Evolutionary conservation across 2,797 vertebrate species (phyloP), one percentile per base, ranked within the genome.

Genomic region (Myotis pilosus): DNA sequence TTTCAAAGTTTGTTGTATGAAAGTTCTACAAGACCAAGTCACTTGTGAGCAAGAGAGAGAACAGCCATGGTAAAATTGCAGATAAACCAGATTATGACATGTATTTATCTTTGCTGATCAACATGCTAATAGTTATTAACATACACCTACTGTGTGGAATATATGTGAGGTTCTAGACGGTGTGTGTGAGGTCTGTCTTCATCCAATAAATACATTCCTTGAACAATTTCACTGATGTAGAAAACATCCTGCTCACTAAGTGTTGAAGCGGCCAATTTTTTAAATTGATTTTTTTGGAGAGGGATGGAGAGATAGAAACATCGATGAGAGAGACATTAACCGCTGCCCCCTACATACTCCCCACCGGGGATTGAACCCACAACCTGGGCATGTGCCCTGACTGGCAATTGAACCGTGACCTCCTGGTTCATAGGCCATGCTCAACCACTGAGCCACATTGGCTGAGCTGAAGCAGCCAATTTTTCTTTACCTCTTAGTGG

Each of bases 1-100:
- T 91, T 72, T 16, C 90, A 23, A 94, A 87, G 51, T 92, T 95
- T 96, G 36, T 90, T 91, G 6, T 60, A 30, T 41, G 3, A 66
- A 92, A 88, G 23, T 72, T 95, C 49, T 80, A 30, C 6, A 85
- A 86, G 33, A 66, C 66, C 76, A 64, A 95, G 79, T 62, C 74
- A 88, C 62, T 79, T 53, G 78, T 79, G 8, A 89, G 8, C 60
- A 25, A 62, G 82, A 60, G 71, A 55, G 6, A 91, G 0, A 79
- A 28, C 10, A 81, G 3, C 3, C n/a, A 68, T 78, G 11, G 60
- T 30, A 66, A 47, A 84, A 71, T 9, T 91, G 38, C 79, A 94
- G 91, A 62, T 80, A 83, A 82, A n/a, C 12, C 30, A 79, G 23
- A 74, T 82, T 57, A 68, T n/a, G 60, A 30, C n/a, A 60, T 51